These are phyloP conservation scores for Dendrophyllia cribrosa DNA, from an alignment of 64 coral and sea anemone genomes.

Conservation along the genomic window DNA sequence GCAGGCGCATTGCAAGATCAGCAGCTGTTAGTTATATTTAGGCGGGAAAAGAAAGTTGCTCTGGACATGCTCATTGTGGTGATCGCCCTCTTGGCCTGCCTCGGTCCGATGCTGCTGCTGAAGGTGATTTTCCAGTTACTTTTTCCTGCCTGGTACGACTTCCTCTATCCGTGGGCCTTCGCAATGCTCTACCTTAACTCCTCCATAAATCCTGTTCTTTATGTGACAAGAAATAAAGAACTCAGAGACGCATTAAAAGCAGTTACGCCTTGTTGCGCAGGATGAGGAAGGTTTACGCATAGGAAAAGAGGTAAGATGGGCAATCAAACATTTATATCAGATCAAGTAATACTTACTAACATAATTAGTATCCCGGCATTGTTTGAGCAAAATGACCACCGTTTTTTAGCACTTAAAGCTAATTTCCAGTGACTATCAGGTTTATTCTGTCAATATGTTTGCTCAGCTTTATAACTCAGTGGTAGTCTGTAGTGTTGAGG, in stretches of 20 bases:
- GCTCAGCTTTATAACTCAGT: no score
- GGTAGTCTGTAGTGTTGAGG: no score
- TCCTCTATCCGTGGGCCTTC: conserved; percentile 2
- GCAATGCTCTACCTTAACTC: background rate
- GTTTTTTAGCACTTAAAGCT: no score
- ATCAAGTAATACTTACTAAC: no score
- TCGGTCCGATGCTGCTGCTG: background rate
- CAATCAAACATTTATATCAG: no score
- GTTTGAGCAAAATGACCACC: no score
- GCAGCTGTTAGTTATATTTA: background rate
- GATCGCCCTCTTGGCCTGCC: background rate
- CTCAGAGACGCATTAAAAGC: background rate
- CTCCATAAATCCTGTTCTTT: conserved; percentile 1
- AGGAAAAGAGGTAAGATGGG: no score
- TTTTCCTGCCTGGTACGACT: background rate
- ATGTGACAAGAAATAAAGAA: background rate
- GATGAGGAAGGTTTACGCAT: no score
- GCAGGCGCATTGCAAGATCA: background rate
- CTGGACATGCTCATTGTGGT: background rate
- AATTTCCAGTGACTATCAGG: no score
- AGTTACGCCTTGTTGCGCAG: background rate
- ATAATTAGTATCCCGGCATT: no score
- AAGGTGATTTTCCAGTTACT: background rate
- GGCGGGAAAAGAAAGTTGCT: conserved; percentile 17
- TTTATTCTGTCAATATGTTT: no score